Conservation (phyloP, 2,797 vertebrate genomes). For the Rallus crepitans region DNA sequence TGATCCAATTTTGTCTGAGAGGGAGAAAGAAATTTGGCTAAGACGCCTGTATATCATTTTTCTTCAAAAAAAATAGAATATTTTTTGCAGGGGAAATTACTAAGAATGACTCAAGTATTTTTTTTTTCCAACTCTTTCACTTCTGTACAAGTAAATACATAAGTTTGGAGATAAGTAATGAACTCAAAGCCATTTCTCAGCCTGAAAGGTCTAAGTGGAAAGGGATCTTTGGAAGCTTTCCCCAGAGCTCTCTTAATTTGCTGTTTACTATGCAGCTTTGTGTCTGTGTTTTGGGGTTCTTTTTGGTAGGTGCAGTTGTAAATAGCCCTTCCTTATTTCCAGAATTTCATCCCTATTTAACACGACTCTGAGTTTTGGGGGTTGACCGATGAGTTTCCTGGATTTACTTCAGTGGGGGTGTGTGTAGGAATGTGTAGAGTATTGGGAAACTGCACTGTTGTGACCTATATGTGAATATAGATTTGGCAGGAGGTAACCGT, state of each 20-base stretch:
- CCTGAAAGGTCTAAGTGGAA: background rate
- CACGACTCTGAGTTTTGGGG: background rate
- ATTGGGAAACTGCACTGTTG: background rate
- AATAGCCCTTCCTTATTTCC: background rate
- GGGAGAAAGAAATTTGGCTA: conserved; percentile 5
- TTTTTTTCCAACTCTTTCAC: background rate
- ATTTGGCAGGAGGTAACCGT: background rate
- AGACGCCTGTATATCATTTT: background rate
- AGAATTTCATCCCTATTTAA: background rate
- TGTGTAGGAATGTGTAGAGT: background rate
- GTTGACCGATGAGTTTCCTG: background rate
- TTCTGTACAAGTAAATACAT: conserved; percentile 3
- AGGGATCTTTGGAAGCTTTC: background rate
- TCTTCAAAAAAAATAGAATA: background rate
- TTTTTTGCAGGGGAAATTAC: conserved; percentile 26
- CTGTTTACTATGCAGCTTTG: background rate
- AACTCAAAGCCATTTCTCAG: background rate
- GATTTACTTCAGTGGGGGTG: background rate
- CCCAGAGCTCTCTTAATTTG: background rate
- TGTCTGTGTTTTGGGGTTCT: background rate
- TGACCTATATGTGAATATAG: background rate
- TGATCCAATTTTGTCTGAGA: conserved; percentile 54
- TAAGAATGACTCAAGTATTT: conserved; percentile 24
- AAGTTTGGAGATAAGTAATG: background rate
- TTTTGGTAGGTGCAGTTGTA: background rate